Conservation (phyloP, 2,888 invertebrate genomes). For the Rhorus exstirpatorius region DNA sequence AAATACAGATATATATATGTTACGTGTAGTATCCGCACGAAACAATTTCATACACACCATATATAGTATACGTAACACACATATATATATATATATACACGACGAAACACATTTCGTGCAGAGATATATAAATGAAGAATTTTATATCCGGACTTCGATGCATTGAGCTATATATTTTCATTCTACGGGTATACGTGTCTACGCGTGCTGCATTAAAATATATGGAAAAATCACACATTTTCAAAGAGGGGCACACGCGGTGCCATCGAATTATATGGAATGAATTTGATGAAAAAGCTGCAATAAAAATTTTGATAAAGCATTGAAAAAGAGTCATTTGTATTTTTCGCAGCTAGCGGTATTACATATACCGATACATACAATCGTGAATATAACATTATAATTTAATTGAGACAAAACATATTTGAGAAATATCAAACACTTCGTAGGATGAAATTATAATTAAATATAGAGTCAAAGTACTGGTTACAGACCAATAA, state of each 20-base stretch:
- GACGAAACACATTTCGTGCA: conserved; percentile 45
- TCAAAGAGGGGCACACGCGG: background rate
- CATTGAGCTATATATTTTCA: conserved; percentile 30
- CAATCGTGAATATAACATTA: background rate
- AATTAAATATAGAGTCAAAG: too few relatives aligned
- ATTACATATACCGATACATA: background rate
- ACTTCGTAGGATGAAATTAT: too few relatives aligned
- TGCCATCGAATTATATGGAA: background rate
- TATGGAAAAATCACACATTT: conserved; percentile 1
- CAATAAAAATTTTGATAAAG: conserved; percentile 1
- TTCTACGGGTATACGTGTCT: conserved; percentile 4
- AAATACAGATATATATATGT: conserved; percentile 32
- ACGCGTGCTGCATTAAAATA: conserved; percentile 1
- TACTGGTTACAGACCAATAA: too few relatives aligned
- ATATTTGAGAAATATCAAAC: too few relatives aligned
- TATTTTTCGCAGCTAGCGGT: background rate
- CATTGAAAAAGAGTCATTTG: background rate
- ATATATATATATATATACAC: conserved; percentile 22
- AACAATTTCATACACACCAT: conserved; percentile 29
- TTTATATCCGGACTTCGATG: conserved; percentile 71
- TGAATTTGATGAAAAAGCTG: conserved; percentile 26
- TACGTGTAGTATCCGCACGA: conserved; percentile 21
- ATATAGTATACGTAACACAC: conserved; percentile 20
- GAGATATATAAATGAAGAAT: conserved; percentile 76
- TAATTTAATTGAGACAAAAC: too few relatives aligned